Evolutionary conservation across 1,140 invertebrate species (phyloP).

Genomic region (Scaptomyza montana): DNA sequence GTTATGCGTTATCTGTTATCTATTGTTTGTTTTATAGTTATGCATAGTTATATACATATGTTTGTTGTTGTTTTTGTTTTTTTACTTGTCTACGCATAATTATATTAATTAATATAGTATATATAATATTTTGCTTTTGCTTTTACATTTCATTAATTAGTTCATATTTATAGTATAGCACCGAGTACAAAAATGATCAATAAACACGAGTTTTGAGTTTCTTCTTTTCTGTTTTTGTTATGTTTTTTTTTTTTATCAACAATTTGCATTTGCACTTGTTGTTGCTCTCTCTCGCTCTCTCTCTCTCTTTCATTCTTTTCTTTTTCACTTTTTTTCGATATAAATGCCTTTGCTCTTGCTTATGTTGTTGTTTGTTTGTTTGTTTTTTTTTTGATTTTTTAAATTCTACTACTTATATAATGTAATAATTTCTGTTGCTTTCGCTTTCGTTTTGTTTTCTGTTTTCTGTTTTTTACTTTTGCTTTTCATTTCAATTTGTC

Average conservation of each 20-base stretch:
- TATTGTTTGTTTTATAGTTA: constrained; percentile 31
- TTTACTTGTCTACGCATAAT: constrained; percentile 77
- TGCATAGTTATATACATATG: constrained; percentile 53
- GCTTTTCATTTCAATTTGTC: constrained; percentile 15
- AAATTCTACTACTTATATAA: constrained; percentile 82
- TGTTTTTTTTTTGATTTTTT: constrained; percentile 37
- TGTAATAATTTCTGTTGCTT: constrained; percentile 81
- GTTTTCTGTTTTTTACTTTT: too few relatives aligned
- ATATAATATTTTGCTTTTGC: constrained; percentile 34
- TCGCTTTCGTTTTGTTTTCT: constrained; percentile 19
- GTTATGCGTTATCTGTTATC: constrained; percentile 20
- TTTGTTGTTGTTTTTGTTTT: constrained; percentile 37
- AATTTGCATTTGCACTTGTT: constrained; percentile 3
- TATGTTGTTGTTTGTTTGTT: too few relatives aligned
- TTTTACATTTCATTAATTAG: constrained; percentile 68
- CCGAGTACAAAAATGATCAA: constrained; percentile 81
- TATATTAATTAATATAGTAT: constrained; percentile 60
- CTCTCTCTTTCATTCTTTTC: background rate
- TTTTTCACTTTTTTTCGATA: constrained; percentile 12
- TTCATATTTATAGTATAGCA: constrained; percentile 82
- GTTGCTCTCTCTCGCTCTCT: constrained; percentile 17
- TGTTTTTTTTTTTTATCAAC: constrained; percentile 19
- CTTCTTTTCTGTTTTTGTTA: constrained; percentile 26
- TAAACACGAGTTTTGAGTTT: constrained; percentile 77
- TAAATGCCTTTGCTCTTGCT: constrained; percentile 41